Evolutionary conservation across 2,888 invertebrate species (phyloP), one percentile per base, ranked within the genome.

Genomic region (Aleiodes testaceus): DNA sequence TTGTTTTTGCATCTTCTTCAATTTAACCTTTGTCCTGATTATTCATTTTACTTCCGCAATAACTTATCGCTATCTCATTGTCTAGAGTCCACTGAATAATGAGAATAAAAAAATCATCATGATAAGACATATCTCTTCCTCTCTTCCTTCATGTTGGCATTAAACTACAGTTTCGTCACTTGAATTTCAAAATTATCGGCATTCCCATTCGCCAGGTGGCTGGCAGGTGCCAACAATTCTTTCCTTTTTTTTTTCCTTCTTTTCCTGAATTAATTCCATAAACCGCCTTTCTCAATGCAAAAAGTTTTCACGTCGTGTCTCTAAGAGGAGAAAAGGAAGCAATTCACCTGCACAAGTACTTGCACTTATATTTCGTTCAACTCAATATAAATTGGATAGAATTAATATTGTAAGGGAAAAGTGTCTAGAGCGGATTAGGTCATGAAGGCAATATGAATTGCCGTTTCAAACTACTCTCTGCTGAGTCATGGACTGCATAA

Each of bases 191-290:
- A 45, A 64, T 45, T 64, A 64, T 16, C 64, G 22, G 64, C 45
- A 59, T 59, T 59, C 59, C 26, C 59, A 49, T 44, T 30, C 12
- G 70, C 70, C 70, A 70, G 70, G 65, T 70, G 70, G 53, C 65
- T 42, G 70, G 53, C 70, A 70, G 70, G 70, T 70, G 70, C 59
- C 59, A 59, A 59, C 42, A 42, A 7, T 14, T 16, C 2, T 16
- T 59, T 36, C 42, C 7, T 14, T 7, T 11, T 14, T 45, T 45
- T 45, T 45, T 4, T 7, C 16, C n/a, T 55, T 55, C 30, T 65
- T 64, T 30, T 26, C 44, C 53, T 59, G 70, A 70, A 70, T 70
- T 70, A 53, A 70, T 70, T 65, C 65, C 22, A 65, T 55, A 70
- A 70, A 70, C 45, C 53, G 55, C 65, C 49, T 68, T 61, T 59